These are phyloP conservation scores for Saimiri boliviensis DNA, from an alignment of 2,113 vertebrate genomes.

Conservation along the genomic window DNA sequence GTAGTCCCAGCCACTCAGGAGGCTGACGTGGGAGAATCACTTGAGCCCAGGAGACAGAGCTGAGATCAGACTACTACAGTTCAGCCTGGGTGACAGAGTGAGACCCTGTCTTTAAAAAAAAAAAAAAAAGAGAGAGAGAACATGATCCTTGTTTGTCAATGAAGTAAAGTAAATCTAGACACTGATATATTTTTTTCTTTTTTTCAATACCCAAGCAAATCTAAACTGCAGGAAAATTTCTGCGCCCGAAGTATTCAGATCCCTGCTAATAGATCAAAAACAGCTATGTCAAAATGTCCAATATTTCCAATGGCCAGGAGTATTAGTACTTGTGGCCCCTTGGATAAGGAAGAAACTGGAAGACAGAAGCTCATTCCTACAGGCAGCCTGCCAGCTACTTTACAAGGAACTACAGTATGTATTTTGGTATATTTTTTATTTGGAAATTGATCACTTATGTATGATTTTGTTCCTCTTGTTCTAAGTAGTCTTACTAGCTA, in stretches of 20 bases:
- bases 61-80: no score
- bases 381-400: conserved; percentile 93
- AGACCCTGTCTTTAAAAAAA: no score
- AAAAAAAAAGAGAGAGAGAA: not conserved
- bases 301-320: conserved; percentile 89
- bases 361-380: conserved; percentile 85
- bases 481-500: not conserved
- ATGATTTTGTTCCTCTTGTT: not conserved
- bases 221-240: conserved; percentile 78
- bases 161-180: conserved; percentile 37
- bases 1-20: no score
- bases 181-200: conserved; percentile 39
- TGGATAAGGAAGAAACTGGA: conserved; percentile 84
- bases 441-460: conserved; percentile 6
- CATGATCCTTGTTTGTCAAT: conserved; percentile 41
- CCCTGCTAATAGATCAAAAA: conserved; percentile 85
- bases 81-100: no score
- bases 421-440: conserved; percentile 61
- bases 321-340: conserved; percentile 87
- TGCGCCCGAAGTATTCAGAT: conserved; percentile 89
- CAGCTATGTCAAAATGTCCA: conserved; percentile 78
- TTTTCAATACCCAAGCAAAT: conserved; percentile 75
- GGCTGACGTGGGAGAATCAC: no score
- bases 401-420: conserved; percentile 90
- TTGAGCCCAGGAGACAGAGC: no score